Base-by-base conservation (phyloP, 2,113 vertebrate genomes). In the Budorcas taxicolor region DNA sequence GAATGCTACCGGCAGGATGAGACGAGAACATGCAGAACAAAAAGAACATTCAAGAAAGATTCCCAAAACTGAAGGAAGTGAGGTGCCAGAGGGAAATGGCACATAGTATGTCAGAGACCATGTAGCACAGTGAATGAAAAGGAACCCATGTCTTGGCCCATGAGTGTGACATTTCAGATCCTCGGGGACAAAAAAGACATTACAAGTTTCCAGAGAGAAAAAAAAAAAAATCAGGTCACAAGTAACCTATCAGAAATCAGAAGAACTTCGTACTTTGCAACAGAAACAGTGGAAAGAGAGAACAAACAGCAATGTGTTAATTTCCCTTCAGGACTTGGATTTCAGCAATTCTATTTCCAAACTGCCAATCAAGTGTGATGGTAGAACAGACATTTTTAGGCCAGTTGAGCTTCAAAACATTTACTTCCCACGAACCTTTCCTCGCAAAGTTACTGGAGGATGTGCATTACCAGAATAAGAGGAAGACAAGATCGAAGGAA, bases 311-410 rank as follows among this genome's bases (percentile, higher is more conserved):
- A 64, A 64, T 5, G 21, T 84, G 53, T 71, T 74, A 25, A 80
- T 53, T 96, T 96, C 60, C 64, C 60, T 82, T 92, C 57, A 84
- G 83, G 96, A 93, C 45, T 89, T 55, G 62, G 12, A 64, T 95
- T 97, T 94, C 23, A 60, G 76, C 40, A 89, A 80, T 92, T 82
- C 55, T 86, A 74, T 58, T 85, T 53, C 52, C 10, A 87, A 92
- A 83, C 15, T 80, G 36, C 55, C 31, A 87, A 29, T 45, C 47
- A 60, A 47, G 25, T 29, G 19, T 71, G 6, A 92, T 43, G 86
- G 40, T 13, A 64, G 25, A 91, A 83, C 1, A 90, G 62, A 80
- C n/a, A 92, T 87, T 91, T 93, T 78, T 58, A 82, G 60, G 45
- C 12, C 45, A 8, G 6, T 21, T 74, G 80, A 43, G 10, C 47